Evolutionary conservation across 2,113 vertebrate genomes (phyloP).

Genomic region (Ctenodactylus gundi): DNA sequence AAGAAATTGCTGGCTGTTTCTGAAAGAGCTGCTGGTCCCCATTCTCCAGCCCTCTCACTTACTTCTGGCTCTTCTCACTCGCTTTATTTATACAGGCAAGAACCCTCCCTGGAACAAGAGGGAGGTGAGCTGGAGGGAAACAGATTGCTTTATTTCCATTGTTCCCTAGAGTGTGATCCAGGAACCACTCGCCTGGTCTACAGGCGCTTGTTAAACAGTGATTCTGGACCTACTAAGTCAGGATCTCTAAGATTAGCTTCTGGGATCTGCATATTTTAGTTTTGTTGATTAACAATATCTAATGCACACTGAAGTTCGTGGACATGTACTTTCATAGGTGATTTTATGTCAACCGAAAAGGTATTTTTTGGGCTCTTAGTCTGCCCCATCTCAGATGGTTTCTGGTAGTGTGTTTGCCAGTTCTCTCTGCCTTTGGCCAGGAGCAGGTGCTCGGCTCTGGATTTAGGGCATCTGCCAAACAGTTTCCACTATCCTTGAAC

Average conservation of each 20-base stretch:
- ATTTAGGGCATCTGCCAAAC: slow-evolving; percentile 20
- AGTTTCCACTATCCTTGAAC: slow-evolving; percentile 31
- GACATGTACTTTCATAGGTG: not conserved
- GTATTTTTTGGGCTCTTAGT: not conserved
- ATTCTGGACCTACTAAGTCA: not conserved
- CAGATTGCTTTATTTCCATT: not conserved
- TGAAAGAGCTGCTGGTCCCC: not conserved
- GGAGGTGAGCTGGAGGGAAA: not conserved
- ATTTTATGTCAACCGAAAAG: not conserved
- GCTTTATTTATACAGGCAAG: not conserved
- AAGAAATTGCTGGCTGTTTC: not conserved
- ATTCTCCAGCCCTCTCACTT: not conserved
- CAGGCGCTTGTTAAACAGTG: not conserved
- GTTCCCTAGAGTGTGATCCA: not conserved
- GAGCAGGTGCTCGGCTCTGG: slow-evolving; percentile 38
- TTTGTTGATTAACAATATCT: not conserved
- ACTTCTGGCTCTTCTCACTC: not conserved
- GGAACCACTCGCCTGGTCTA: not conserved
- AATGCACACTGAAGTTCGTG: not conserved
- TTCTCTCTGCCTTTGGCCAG: not conserved
- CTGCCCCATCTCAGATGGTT: not conserved
- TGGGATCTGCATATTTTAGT: not conserved
- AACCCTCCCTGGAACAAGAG: not conserved
- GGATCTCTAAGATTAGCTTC: not conserved
- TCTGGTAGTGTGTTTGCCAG: not conserved